Evolutionary conservation across 2,888 invertebrate genomes (phyloP).

Genomic region (Myopa testacea): DNA sequence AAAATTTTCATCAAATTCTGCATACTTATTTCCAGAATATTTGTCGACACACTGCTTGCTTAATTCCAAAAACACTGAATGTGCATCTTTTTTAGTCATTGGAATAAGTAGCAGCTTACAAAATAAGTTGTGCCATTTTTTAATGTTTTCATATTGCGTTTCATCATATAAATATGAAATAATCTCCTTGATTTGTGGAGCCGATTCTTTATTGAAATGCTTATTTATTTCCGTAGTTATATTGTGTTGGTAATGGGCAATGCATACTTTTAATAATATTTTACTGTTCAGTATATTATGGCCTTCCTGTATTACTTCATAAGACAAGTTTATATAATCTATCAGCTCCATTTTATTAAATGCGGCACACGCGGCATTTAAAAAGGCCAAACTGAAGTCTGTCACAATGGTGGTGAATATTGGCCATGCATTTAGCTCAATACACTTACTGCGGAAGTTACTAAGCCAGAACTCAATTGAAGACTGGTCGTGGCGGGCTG

Average conservation of each 20-base stretch:
- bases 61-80: too few relatives aligned
- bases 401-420: slow-evolving; percentile 6
- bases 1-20: too few relatives aligned
- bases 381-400: not conserved
- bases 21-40: too few relatives aligned
- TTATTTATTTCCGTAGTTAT: not conserved
- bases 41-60: too few relatives aligned
- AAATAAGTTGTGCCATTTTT: too few relatives aligned
- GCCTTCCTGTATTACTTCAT: not conserved
- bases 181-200: not conserved
- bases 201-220: not conserved
- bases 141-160: too few relatives aligned
- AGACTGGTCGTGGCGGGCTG: not conserved
- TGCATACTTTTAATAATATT: too few relatives aligned
- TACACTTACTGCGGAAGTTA: not conserved
- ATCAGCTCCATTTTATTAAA: not conserved
- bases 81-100: too few relatives aligned
- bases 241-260: too few relatives aligned
- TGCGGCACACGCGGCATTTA: not conserved
- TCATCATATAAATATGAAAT: not conserved
- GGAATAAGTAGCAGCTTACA: too few relatives aligned
- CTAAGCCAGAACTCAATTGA: slow-evolving; percentile 1
- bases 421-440: not conserved
- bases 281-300: not conserved
- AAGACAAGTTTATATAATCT: slow-evolving; percentile 1